These are phyloP conservation scores for Magallana ariakensis DNA, from an alignment of 1,140 invertebrate species.

Conservation along the genomic window DNA sequence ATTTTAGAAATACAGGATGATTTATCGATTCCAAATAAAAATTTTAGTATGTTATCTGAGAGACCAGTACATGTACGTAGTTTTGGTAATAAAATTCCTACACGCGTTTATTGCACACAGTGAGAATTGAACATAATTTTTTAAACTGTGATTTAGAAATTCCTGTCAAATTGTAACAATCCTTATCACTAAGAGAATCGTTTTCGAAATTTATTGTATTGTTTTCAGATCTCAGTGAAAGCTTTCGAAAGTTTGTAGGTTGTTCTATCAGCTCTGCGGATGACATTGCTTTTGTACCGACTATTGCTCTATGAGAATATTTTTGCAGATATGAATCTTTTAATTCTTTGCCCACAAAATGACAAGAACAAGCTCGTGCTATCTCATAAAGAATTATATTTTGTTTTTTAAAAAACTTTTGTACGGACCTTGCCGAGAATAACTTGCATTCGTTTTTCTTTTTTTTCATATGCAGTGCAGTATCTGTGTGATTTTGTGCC, in stretches of 20 bases:
- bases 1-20: neutral
- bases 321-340: neutral
- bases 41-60: neutral
- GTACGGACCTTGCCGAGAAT: neutral
- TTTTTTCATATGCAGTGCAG: neutral
- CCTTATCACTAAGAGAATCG: neutral
- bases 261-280: neutral
- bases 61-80: neutral
- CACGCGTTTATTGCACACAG: too few species aligned
- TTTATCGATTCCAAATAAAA: neutral
- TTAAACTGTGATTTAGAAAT: neutral
- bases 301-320: neutral
- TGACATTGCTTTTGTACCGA: neutral
- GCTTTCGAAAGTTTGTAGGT: neutral
- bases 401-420: neutral
- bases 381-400: neutral
- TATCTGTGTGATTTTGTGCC: neutral
- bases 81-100: neutral
- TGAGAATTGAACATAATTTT: neutral
- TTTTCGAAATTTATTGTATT: neutral
- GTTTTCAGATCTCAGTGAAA: neutral
- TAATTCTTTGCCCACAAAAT: neutral
- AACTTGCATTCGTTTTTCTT: neutral
- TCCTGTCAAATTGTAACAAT: neutral
- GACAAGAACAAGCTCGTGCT: neutral